Percentiles rank a stretch among this genome's conserved stretches.
phyloP scores from a whole-genome alignment of 2,888 invertebrate genomes.

The Gymnoscelis rufifasciata region DNA sequence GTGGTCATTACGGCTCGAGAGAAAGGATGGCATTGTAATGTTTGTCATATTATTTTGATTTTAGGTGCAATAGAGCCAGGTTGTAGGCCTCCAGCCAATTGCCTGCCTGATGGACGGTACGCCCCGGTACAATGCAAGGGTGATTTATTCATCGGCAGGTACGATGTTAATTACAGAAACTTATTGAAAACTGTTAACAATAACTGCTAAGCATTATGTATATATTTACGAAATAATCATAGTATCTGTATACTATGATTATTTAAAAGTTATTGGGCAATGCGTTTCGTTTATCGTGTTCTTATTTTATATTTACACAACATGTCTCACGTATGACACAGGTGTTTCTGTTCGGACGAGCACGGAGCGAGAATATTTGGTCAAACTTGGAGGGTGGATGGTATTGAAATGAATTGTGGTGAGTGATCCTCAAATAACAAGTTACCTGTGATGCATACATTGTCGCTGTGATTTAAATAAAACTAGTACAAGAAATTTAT shows the following conservation, averaged over 20 bases:
- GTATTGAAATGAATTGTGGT: constrained; percentile 83
- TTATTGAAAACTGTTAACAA: no score
- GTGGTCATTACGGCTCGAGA: constrained; percentile 1
- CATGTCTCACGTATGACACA: constrained; percentile 37
- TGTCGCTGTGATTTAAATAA: constrained; percentile 4
- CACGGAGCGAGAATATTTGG: constrained; percentile 82
- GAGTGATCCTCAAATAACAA: constrained; percentile 36
- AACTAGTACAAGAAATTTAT: neutral
- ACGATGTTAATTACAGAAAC: constrained; percentile 6
- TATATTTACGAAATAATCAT: no score
- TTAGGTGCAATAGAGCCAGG: constrained; percentile 22
- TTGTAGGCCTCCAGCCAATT: constrained; percentile 55
- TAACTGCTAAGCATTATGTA: neutral
- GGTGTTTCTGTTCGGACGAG: constrained; percentile 83
- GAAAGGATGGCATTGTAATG: constrained; percentile 1
- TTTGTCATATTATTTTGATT: constrained; percentile 2
- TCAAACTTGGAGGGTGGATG: constrained; percentile 78
- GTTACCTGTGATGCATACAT: constrained; percentile 14
- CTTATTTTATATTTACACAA: constrained; percentile 18
- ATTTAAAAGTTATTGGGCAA: neutral
- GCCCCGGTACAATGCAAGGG: constrained; percentile 84
- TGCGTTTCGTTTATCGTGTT: constrained; percentile 6
- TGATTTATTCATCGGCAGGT: constrained; percentile 80
- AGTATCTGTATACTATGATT: no score
- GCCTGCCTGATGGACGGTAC: constrained; percentile 78